Base-by-base conservation (phyloP, 1,140 invertebrate genomes). In the Drosophila orena region DNA sequence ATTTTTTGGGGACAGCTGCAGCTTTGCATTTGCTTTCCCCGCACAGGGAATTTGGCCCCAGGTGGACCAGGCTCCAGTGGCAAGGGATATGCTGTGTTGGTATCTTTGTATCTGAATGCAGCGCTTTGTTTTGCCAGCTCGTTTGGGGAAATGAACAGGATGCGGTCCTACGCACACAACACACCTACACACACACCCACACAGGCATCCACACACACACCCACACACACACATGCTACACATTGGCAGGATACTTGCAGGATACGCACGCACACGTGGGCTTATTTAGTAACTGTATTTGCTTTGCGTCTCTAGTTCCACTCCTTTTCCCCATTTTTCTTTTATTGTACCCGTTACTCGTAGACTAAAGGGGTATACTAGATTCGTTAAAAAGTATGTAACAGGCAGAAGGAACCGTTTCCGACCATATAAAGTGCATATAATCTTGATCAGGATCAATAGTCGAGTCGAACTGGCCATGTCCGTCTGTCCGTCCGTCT, bases 221-320 rank as follows among this genome's bases (percentile, higher is more conserved):
- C 1, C n/a, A 11, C 15, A 43, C 38, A 38, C 35, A 15, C 60
- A 24, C 43, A 17, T 37, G 27, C 14, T 38, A 38, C 11, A 38
- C 37, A 1, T 14, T 14, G 37, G 37, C 37, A 38, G 24, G 24
- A 60, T 35, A 35, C 47, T 30, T 8, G 11, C 47, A 59, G 54
- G 58, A 62, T 34, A 42, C 37, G 22, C 46, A 65, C 38, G 34
- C 34, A 55, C 62, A 55, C 64, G 64, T 69, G 52, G 50, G 66
- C 50, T 69, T 70, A 70, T 70, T 70, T 70, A 56, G 59, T 57
- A 65, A 52, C 43, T 27, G 38, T 75, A 52, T 75, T 75, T 75
- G 60, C 72, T 75, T 44, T 40, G 52, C 24, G 20, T 55, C 30
- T 20, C 37, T 20, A 47, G 54, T 24, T 17, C 17, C 17, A n/a